phyloP scores from a whole-genome alignment of 2,113 vertebrate genomes.

The Cichladusa arquata region DNA sequence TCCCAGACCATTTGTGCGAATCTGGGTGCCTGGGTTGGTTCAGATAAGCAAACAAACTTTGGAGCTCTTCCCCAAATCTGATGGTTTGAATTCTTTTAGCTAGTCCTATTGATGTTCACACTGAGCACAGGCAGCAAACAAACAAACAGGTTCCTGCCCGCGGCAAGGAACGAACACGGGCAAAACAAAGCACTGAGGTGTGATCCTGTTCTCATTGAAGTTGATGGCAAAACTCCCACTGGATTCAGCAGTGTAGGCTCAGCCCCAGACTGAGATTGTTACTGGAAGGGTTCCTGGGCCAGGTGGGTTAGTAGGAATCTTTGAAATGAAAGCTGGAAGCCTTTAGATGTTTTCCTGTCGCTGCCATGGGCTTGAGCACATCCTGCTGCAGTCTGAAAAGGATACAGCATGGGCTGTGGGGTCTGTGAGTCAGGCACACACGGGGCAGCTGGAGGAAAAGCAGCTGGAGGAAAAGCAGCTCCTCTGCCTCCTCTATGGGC shows the following conservation, averaged over 20 bases:
- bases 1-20: background rate
- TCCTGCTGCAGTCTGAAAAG: background rate
- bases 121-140: constrained; percentile 49
- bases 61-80: constrained; percentile 9
- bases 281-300: constrained; percentile 31
- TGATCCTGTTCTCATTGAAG: constrained; percentile 60
- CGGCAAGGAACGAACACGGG: constrained; percentile 25
- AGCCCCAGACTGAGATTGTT: constrained; percentile 14
- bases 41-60: constrained; percentile 47
- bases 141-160: constrained; percentile 49
- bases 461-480: background rate
- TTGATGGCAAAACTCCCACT: constrained; percentile 48
- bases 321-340: constrained; percentile 42
- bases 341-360: constrained; percentile 29
- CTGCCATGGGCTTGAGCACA: background rate
- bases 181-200: constrained; percentile 56
- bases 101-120: constrained; percentile 28
- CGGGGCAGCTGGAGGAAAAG: background rate
- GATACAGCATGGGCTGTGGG: background rate
- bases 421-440: background rate
- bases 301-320: constrained; percentile 5
- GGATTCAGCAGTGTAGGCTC: constrained; percentile 35
- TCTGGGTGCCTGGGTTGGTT: background rate
- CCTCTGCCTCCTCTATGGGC: background rate
- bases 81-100: constrained; percentile 28